Evolutionary conservation across 2,888 invertebrate species (phyloP), one percentile per base, ranked within the genome.

Genomic region (Sericinus montela): DNA sequence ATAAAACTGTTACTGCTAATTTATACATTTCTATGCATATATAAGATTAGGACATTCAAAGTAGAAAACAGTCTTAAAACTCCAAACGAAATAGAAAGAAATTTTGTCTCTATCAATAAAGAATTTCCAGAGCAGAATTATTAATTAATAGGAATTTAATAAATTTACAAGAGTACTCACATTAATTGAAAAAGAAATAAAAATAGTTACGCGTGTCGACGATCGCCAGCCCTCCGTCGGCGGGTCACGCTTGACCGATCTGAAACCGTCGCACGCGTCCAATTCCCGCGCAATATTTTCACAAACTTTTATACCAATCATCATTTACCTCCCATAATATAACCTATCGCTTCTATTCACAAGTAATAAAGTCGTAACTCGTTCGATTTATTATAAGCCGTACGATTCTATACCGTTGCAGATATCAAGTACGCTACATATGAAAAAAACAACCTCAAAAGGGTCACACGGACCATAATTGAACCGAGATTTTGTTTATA

Each of bases 401-500:
- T 43, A 48, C 38, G 44, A 43, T 48, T 28, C 14, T 25, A 13
- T 39, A 37, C n/a, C 25, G n/a, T 54, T 53, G 62, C 58, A 51
- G 64, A 63, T 68, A 68, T 72, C 70, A 75, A 71, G 69, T 67
- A 65, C 62, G 62, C 63, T 62, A 63, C 62, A 58, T 62, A 67
- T 62, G 58, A 62, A 63, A 69, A 67, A 69, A 67, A 67, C 66
- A 69, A 65, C 68, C 65, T 66, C 67, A 72, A 74, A 66, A 67
- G 81, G 79, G 77, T 80, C 72, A 69, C 72, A 72, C 74, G 71
- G 71, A 72, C 65, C 58, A 57, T 78, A 76, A 78, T 82, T 76
- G 77, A 74, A 75, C 72, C 50, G 63, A 63, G 73, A 75, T 75
- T 50, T 75, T 78, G 70, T 76, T 75, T 75, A 69, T 72, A 66